Evolutionary conservation across 1,140 invertebrate species (phyloP), one percentile per base, ranked within the genome.

Genomic region (Cydia pomonella): DNA sequence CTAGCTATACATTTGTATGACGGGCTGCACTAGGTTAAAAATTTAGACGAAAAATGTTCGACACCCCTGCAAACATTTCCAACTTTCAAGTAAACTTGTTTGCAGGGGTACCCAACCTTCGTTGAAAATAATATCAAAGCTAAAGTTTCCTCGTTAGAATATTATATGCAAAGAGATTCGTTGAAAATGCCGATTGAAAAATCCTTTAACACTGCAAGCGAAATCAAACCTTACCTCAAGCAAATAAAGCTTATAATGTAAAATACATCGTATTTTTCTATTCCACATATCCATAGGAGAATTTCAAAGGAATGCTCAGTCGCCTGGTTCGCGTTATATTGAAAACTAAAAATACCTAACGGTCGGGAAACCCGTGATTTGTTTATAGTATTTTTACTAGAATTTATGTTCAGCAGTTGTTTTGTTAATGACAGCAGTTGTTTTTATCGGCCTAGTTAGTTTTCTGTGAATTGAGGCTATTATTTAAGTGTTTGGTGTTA

Each of bases 271-370:
- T 16, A 47, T 16, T 13, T 47, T 47, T 47, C 0, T 16, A 0
- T 47, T n/a, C n/a, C n/a, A n/a, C n/a, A 16, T 47, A 47, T 47
- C 44, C 16, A 3, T 47, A 47, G 2, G 16, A 7, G 16, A n/a
- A 16, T 53, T 18, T 53, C 47, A 53, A 53, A 53, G 50, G 50
- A 53, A 53, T 18, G 50, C 44, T 3, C 44, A 47, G 1, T 47
- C 13, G 44, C 16, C 44, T 47, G 44, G 13, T 53, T 53, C n/a
- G 5, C 41, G 41, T 44, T 18, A 21, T 53, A 18, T 53, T 53
- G 50, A 53, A 18, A 53, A 7, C 50, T 53, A 53, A 53, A 53
- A 53, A 53, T 53, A 50, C n/a, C 16, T 18, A 53, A 53, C 50
- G 4, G n/a, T 6, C 50, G 50, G 50, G 50, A 53, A 53, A 53